Percentiles rank a stretch among this genome's conserved stretches.
phyloP scores from a whole-genome alignment of 2,888 invertebrate species.

The Eupithecia inturbata region DNA sequence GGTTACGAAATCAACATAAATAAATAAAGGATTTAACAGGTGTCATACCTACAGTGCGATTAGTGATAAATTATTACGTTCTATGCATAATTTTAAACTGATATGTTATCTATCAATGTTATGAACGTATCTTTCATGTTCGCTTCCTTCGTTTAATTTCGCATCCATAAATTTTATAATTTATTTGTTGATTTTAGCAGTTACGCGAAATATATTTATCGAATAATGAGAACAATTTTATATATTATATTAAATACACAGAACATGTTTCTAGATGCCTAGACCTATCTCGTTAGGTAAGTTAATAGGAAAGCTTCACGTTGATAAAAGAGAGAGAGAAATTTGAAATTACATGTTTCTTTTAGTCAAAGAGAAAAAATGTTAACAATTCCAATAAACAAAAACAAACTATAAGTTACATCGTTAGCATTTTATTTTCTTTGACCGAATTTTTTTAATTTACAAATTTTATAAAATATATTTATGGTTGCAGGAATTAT shows the following conservation, averaged over 20 bases:
- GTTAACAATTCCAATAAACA: conserved; percentile 34
- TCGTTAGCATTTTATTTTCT: conserved; percentile 42
- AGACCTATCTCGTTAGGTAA: background rate
- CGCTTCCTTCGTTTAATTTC: background rate
- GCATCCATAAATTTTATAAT: background rate
- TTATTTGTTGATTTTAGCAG: background rate
- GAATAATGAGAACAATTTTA: conserved; percentile 9
- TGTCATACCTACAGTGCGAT: background rate
- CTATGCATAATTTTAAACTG: conserved; percentile 23
- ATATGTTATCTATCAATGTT: conserved; percentile 26
- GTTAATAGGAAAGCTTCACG: conserved; percentile 4
- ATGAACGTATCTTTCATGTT: background rate
- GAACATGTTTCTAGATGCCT: conserved; percentile 1
- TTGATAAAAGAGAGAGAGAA: background rate
- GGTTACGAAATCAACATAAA: background rate
- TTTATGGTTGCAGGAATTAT: conserved; percentile 50
- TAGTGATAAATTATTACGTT: conserved; percentile 12
- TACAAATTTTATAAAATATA: background rate
- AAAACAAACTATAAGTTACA: conserved; percentile 26
- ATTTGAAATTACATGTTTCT: background rate
- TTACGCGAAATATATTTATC: background rate
- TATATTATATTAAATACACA: conserved; percentile 7
- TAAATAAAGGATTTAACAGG: background rate
- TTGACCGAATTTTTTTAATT: conserved; percentile 20
- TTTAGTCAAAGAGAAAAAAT: conserved; percentile 40